Percentiles rank a stretch among this genome's conserved stretches.
These are phyloP conservation scores for Leptinotarsa defecta DNA, from an alignment of 1,140 invertebrate species.

Conservation along the genomic window DNA sequence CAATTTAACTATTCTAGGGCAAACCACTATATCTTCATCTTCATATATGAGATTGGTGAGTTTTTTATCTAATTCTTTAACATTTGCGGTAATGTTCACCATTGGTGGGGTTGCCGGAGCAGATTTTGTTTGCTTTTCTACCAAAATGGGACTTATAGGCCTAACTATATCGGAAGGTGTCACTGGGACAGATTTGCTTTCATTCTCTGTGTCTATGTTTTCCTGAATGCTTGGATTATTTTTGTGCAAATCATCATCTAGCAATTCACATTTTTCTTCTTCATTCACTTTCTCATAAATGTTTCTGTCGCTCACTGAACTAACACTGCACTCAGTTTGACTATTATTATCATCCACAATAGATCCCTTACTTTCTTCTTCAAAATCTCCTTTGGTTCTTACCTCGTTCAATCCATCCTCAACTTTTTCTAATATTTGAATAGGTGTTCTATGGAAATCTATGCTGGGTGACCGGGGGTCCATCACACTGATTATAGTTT, in stretches of 20 bases:
- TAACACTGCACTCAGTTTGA: background rate
- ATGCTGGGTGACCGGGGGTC: slow-evolving; percentile 38
- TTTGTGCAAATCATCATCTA: background rate
- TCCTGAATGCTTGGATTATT: background rate
- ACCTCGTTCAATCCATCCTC: background rate
- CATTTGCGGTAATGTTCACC: slow-evolving; percentile 38
- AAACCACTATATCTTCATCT: slow-evolving; percentile 43
- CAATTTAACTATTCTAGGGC: slow-evolving; percentile 34
- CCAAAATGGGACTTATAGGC: slow-evolving; percentile 20
- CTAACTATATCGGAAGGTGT: slow-evolving; percentile 24
- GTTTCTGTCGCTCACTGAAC: background rate
- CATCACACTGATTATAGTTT: background rate
- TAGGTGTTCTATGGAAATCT: slow-evolving; percentile 36
- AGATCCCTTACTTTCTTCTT: background rate
- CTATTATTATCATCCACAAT: background rate
- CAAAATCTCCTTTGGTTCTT: background rate
- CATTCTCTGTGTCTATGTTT: background rate
- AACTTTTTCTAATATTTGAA: slow-evolving; percentile 29
- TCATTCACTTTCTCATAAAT: background rate
- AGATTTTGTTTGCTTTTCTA: slow-evolving; percentile 33
- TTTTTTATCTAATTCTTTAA: slow-evolving; percentile 50
- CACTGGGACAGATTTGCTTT: slow-evolving; percentile 29
- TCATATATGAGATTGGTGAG: slow-evolving; percentile 51
- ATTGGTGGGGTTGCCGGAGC: slow-evolving; percentile 30
- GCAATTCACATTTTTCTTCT: background rate